Conservation (phyloP, 2,113 vertebrate species). For the Pseudolaguvia tuberculata region DNA sequence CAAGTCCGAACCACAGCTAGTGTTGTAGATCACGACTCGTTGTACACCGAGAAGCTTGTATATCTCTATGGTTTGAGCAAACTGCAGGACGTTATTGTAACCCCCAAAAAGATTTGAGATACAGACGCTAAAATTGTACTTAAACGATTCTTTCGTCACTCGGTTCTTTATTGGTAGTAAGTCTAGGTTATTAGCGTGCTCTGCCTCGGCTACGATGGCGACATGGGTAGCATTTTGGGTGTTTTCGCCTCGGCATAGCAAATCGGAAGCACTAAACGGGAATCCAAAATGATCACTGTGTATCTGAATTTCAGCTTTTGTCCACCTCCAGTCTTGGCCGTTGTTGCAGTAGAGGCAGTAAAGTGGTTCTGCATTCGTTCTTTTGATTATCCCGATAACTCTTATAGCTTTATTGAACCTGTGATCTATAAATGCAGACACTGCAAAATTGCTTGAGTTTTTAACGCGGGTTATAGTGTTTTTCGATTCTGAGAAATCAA, state of each 20-base stretch:
- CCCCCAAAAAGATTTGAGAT: slow-evolving; percentile 70
- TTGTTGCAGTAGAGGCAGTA: slow-evolving; percentile 68
- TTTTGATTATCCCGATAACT: slow-evolving; percentile 67
- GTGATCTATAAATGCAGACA: slow-evolving; percentile 68
- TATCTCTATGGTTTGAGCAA: slow-evolving; percentile 72
- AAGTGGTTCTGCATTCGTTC: slow-evolving; percentile 59
- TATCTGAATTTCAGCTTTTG: slow-evolving; percentile 52
- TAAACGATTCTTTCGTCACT: slow-evolving; percentile 42
- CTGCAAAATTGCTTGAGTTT: slow-evolving; percentile 63
- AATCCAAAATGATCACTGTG: slow-evolving; percentile 70
- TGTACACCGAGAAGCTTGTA: slow-evolving; percentile 72
- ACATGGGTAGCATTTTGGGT: slow-evolving; percentile 41
- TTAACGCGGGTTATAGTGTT: slow-evolving; percentile 58
- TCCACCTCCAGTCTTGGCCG: background rate
- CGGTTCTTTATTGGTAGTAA: slow-evolving; percentile 65
- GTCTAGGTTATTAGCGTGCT: fast-evolving
- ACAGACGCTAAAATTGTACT: slow-evolving; percentile 72
- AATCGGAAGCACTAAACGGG: slow-evolving; percentile 59
- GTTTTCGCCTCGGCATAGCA: slow-evolving; percentile 52
- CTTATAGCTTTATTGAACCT: slow-evolving; percentile 57
- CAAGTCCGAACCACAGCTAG: slow-evolving; percentile 67
- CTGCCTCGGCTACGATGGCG: slow-evolving; percentile 30
- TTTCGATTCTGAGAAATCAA: background rate
- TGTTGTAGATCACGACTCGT: slow-evolving; percentile 75
- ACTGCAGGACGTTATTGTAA: slow-evolving; percentile 75